These are phyloP conservation scores for Apeltes quadracus DNA, from an alignment of 2,113 vertebrate species.

Conservation along the genomic window DNA sequence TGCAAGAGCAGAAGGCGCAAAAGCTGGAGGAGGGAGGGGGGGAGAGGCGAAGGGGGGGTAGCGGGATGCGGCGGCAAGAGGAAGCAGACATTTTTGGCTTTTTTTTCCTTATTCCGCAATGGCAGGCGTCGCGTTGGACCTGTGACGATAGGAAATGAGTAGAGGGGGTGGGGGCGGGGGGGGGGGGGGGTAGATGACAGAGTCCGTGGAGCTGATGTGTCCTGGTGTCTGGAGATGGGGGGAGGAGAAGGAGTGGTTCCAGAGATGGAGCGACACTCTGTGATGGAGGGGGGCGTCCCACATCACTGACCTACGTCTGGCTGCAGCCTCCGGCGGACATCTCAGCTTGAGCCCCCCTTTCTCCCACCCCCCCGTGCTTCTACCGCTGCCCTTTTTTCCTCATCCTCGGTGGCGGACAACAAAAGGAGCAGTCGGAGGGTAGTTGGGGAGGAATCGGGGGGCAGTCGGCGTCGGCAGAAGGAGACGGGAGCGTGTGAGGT, in stretches of 20 bases:
- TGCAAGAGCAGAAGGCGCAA: slow-evolving; percentile 60
- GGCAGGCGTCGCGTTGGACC: slow-evolving; percentile 41
- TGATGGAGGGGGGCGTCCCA: slow-evolving; percentile 54
- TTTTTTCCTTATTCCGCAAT: neutral
- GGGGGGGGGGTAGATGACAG: slow-evolving; percentile 55
- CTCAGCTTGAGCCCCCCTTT: slow-evolving; percentile 26
- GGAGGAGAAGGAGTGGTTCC: slow-evolving; percentile 19
- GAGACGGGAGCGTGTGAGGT: slow-evolving; percentile 52
- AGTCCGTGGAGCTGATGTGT: slow-evolving; percentile 66
- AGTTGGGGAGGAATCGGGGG: slow-evolving; percentile 60
- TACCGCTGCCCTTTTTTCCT: slow-evolving; percentile 33
- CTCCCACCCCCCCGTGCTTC: slow-evolving; percentile 10
- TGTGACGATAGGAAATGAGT: slow-evolving; percentile 4
- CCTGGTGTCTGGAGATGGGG: slow-evolving; percentile 61
- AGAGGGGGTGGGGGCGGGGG: slow-evolving; percentile 16
- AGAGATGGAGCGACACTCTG: slow-evolving; percentile 14
- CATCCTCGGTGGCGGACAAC: slow-evolving; percentile 66
- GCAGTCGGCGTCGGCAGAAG: slow-evolving; percentile 43
- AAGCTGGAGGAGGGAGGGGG: slow-evolving; percentile 27
- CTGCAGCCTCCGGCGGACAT: slow-evolving; percentile 56
- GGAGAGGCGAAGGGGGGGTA: slow-evolving; percentile 7
- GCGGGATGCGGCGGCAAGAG: slow-evolving; percentile 9
- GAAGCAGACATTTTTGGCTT: slow-evolving; percentile 37
- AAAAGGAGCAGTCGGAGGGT: slow-evolving; percentile 67
- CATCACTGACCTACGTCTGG: slow-evolving; percentile 77